Evolutionary conservation across 2,113 vertebrate genomes (phyloP), one percentile per base, ranked within the genome.

Genomic region (Plecotus auritus): DNA sequence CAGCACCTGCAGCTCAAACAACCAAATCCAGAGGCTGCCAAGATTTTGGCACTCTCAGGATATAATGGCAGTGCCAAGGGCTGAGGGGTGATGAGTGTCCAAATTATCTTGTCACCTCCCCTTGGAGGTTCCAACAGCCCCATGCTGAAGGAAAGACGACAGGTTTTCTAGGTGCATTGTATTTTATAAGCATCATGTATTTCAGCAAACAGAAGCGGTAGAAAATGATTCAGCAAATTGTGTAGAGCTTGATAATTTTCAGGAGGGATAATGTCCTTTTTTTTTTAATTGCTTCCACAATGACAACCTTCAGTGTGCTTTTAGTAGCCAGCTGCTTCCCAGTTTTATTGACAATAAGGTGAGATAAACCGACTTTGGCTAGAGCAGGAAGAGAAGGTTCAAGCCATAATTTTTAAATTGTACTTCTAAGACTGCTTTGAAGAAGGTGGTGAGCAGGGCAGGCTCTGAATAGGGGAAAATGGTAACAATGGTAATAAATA

Each of bases 1-100:
- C 40, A 73, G 70, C 92, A 94, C 97, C 93, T 96, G 95, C 81
- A 94, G 26, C 28, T 85, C 88, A 88, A 45, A 82, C 28, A 86
- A 73, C 54, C 54, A 82, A 81, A 73, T 42, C 51, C 72, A 93
- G 86, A 85, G 64, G 78, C 82, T 88, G 49, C 35, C 72, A 88
- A 85, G 67, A 59, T 49, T 82, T 83, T 90, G 42, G 42, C 45
- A 45, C 18, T 89, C 32, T 64, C 7, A 28, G 61, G 1, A 1
- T 40, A 37, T 18, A 51, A 20, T 9, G 13, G 37, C 4, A 59
- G 51, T 51, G 90, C 61, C 90, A 93, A 85, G 66, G 91, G 42
- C 81, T 78, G n/a, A 87, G 18, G 16, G 35, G 16, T 23, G 61
- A 56, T 45, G 20, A 83, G 37, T 28, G 35, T 54, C 51, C 67